These are phyloP conservation scores for Parnassius glacialis DNA, from an alignment of 2,888 invertebrate genomes.

Conservation along the genomic window DNA sequence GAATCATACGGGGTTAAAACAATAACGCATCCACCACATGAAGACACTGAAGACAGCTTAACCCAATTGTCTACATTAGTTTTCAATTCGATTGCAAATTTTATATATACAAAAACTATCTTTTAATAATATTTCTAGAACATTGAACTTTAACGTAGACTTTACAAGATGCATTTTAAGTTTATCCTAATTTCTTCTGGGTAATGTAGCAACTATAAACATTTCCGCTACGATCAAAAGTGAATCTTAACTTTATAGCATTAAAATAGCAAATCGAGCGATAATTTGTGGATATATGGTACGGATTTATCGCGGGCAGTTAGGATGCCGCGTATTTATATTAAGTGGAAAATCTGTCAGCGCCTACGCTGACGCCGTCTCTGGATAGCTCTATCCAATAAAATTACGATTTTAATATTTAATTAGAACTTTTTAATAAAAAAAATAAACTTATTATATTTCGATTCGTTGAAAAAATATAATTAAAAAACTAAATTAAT, in stretches of 20 bases:
- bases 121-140: constrained; percentile 28
- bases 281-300: constrained; percentile 52
- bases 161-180: constrained; percentile 39
- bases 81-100: too few relatives aligned
- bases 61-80: too few relatives aligned
- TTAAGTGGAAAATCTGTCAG: constrained; percentile 78
- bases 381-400: constrained; percentile 72
- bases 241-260: constrained; percentile 59
- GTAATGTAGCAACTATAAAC: constrained; percentile 42
- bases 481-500: constrained; percentile 31
- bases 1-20: too few relatives aligned
- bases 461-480: too few relatives aligned
- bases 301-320: constrained; percentile 72
- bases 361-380: constrained; percentile 70
- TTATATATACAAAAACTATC: too few relatives aligned
- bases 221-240: constrained; percentile 44
- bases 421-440: too few relatives aligned
- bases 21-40: too few relatives aligned
- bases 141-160: constrained; percentile 44
- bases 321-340: constrained; percentile 75
- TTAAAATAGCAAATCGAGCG: constrained; percentile 62
- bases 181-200: constrained; percentile 34
- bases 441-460: too few relatives aligned
- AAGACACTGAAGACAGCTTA: too few relatives aligned
- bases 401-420: constrained; percentile 10